These are phyloP conservation scores for Oncorhynchus mykiss DNA, from an alignment of 2,113 vertebrate genomes.

Conservation along the genomic window DNA sequence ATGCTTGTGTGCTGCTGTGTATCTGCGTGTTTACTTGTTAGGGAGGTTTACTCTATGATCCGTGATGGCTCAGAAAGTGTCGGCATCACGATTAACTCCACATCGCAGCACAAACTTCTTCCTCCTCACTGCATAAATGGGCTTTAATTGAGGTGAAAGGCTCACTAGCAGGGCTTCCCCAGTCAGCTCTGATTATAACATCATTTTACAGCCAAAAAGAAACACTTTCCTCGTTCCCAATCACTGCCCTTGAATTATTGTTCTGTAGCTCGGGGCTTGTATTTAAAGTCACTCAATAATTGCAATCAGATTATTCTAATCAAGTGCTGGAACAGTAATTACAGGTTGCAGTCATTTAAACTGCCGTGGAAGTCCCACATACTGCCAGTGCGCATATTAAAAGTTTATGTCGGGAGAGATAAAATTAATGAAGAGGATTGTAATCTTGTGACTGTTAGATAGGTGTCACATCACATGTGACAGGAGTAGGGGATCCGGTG, in stretches of 20 bases:
- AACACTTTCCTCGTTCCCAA: slow-evolving; percentile 87
- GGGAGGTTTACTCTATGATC: slow-evolving; percentile 75
- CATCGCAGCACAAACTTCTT: slow-evolving; percentile 82
- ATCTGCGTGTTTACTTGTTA: slow-evolving; percentile 27
- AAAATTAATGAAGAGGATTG: slow-evolving; percentile 98
- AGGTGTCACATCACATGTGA: slow-evolving; percentile 62
- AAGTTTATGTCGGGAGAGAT: slow-evolving; percentile 97
- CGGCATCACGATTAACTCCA: slow-evolving; percentile 83
- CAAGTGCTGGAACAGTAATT: slow-evolving; percentile 99
- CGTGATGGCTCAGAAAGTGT: slow-evolving; percentile 76
- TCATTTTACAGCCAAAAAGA: slow-evolving; percentile 93
- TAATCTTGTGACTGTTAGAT: slow-evolving; percentile 82
- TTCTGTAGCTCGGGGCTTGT: slow-evolving; percentile 98
- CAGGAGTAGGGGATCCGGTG: slow-evolving; percentile 9
- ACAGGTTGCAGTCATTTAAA: slow-evolving; percentile 98
- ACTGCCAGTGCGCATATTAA: slow-evolving; percentile 93
- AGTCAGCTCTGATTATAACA: slow-evolving; percentile 87
- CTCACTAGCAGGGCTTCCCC: slow-evolving; percentile 75
- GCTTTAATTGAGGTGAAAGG: slow-evolving; percentile 79
- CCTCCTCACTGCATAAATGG: slow-evolving; percentile 83
- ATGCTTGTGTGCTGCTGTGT: slow-evolving; percentile 19
- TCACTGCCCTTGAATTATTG: slow-evolving; percentile 98
- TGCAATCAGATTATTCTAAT: slow-evolving; percentile 99
- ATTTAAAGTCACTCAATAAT: slow-evolving; percentile 99
- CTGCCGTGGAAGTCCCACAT: slow-evolving; percentile 91